Conservation (phyloP, 2,797 vertebrate species). For the Schizothorax lantsangensis region DNA sequence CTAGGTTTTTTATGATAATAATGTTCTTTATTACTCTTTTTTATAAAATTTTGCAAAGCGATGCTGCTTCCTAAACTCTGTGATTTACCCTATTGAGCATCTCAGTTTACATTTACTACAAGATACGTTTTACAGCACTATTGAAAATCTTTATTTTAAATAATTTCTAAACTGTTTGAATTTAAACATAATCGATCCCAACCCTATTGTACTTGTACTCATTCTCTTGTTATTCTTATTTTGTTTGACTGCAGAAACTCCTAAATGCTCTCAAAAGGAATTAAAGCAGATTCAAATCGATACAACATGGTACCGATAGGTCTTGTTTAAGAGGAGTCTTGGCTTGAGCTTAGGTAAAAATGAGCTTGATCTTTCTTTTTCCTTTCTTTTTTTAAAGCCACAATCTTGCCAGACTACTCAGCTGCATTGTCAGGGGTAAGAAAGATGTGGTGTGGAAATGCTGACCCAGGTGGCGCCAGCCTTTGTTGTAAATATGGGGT, state of each 20-base stretch:
- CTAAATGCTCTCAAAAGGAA: slow-evolving; percentile 6
- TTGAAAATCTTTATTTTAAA: not conserved
- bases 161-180: not conserved
- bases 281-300: slow-evolving; percentile 31
- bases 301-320: not conserved
- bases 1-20: not conserved
- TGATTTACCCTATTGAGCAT: not conserved
- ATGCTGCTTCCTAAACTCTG: not conserved
- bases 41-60: not conserved
- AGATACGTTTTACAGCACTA: not conserved
- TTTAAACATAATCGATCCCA: not conserved
- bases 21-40: not conserved
- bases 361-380: slow-evolving; percentile 29
- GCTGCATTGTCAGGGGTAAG: slow-evolving; percentile 38
- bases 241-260: slow-evolving; percentile 3
- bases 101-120: not conserved
- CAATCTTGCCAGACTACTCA: slow-evolving; percentile 34
- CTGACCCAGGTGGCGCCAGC: slow-evolving; percentile 21
- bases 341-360: slow-evolving; percentile 6
- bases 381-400: not conserved
- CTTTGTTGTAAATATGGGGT: slow-evolving; percentile 55
- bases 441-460: slow-evolving; percentile 47
- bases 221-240: slow-evolving; percentile 3
- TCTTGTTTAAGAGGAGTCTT: slow-evolving; percentile 26
- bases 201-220: not conserved